Base-by-base conservation (phyloP, 2,797 vertebrate species). In the Etheostoma nigrum region DNA sequence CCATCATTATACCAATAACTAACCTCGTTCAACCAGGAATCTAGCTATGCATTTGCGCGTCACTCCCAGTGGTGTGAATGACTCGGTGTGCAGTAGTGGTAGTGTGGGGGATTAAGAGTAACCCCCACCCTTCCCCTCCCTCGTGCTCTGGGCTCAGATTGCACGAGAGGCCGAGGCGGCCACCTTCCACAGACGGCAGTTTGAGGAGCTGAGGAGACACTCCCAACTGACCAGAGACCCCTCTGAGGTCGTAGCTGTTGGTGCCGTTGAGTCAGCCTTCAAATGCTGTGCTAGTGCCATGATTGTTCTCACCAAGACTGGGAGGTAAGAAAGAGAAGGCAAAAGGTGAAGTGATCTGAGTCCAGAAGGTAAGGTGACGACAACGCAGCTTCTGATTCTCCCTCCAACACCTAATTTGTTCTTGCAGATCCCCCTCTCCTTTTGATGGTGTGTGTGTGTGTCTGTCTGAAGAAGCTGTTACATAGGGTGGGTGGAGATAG, bases 131-230 rank as follows among this genome's bases (percentile, higher is more conserved):
- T 71, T 36, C 81, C 78, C 85, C 88, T 83, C 88, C 81, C 79
- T 42, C 82, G 27, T 54, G 84, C 78, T 75, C 49, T 82, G 87
- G 76, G 73, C 81, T 90, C 95, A 99, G 98, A 99, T 99, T 93
- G 98, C 98, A 84, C 96, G 98, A 52, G 98, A 99, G 95, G 98
- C 98, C 67, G 98, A 99, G 94, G 98, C 98, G 14, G 97, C 98
- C 94, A 98, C 95, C 95, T 99, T 97, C 95, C 98, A 99, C 94
- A 96, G 96, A 88, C 96, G 98, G 88, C 96, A 99, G 95, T 99
- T 99, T 83, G 97, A 99, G 91, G 98, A 97, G 83, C 96, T 99
- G 92, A 95, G 98, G 63, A 97, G 97, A 68, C 94, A 96, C 94
- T 93, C 96, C 1, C 89, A 95, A 42, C 92, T 98, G 90, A 99